These are phyloP conservation scores for Thalassoma bifasciatum DNA, from an alignment of 2,113 vertebrate genomes.

Conservation along the genomic window DNA sequence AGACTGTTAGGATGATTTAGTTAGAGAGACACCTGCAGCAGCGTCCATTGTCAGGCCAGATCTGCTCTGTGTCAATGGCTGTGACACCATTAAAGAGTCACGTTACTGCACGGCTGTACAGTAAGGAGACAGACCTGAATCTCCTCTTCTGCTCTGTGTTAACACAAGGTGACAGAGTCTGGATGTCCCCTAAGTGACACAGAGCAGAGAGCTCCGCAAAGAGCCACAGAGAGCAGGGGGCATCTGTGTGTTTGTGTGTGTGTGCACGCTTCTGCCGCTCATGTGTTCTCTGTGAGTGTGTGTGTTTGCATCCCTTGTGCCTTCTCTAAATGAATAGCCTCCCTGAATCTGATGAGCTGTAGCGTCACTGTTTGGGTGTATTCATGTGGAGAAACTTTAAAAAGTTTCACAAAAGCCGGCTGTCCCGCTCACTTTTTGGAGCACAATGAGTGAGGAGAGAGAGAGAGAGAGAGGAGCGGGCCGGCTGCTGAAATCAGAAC, in stretches of 20 bases:
- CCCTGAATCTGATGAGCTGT: conserved; percentile 68
- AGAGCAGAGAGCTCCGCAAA: conserved; percentile 41
- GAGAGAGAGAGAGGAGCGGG: conserved; percentile 23
- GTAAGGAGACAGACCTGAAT: conserved; percentile 31
- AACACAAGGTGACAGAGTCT: conserved; percentile 61
- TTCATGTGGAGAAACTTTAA: conserved; percentile 80
- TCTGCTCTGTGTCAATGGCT: conserved; percentile 59
- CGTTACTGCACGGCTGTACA: conserved; percentile 16
- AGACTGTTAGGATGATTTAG: neutral
- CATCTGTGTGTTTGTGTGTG: conserved; percentile 36
- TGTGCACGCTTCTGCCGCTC: conserved; percentile 26
- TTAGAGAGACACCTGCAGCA: conserved; percentile 51
- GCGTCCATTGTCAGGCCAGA: conserved; percentile 41
- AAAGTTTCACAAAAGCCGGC: conserved; percentile 81
- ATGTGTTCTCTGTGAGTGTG: conserved; percentile 33
- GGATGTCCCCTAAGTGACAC: conserved; percentile 51
- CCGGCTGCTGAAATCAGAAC: conserved; percentile 36
- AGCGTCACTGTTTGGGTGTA: conserved; percentile 74
- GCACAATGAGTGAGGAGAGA: conserved; percentile 78
- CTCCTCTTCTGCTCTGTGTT: conserved; percentile 32
- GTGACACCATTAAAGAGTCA: conserved; percentile 62
- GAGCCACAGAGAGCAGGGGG: conserved; percentile 3
- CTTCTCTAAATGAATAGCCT: conserved; percentile 60
- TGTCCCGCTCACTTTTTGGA: conserved; percentile 76
- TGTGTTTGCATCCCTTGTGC: conserved; percentile 18